These are phyloP conservation scores for Hormiphora californensis DNA, from an alignment of 37 sponge, comb jelly and placozoan species.

Conservation along the genomic window DNA sequence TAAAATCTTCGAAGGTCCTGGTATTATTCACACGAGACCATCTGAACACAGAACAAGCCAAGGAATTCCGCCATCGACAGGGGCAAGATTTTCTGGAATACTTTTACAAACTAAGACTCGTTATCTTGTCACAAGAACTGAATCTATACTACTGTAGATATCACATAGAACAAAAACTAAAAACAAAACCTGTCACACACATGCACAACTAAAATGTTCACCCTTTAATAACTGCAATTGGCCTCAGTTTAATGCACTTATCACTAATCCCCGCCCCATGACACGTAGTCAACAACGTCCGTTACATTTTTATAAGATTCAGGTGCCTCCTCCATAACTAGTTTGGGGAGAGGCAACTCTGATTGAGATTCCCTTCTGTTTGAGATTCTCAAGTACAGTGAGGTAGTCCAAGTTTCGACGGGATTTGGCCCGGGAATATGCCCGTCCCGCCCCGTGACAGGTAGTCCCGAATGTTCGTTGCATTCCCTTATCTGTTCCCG, in stretches of 20 bases:
- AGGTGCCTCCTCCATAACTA: constrained; percentile 99
- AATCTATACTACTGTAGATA: too few relatives aligned
- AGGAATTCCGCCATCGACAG: too few relatives aligned
- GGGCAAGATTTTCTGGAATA: too few relatives aligned
- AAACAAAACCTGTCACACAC: not conserved
- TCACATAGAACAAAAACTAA: not conserved
- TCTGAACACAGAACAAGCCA: too few relatives aligned
- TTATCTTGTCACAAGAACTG: too few relatives aligned
- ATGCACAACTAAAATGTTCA: constrained; percentile 56
- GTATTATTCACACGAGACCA: too few relatives aligned
- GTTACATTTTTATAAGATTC: constrained; percentile 99
- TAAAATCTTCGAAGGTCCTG: too few relatives aligned
- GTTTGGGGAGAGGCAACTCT: constrained; percentile 90
- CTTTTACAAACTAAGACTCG: too few relatives aligned
- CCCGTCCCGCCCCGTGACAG: constrained; percentile 93
- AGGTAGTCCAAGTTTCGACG: constrained; percentile 83
- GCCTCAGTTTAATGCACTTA: constrained; percentile 86
- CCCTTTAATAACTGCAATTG: constrained; percentile 98
- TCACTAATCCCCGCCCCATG: constrained; percentile 96
- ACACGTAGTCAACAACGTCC: constrained; percentile 82
- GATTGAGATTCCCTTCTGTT: constrained; percentile 85
- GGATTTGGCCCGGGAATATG: constrained; percentile 28
- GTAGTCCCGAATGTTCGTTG: constrained; percentile 91
- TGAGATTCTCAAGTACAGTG: constrained; percentile 73
- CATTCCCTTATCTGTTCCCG: constrained; percentile 92